phyloP scores from a whole-genome alignment of 2,797 vertebrate species.

The Calcarius lapponicus region DNA sequence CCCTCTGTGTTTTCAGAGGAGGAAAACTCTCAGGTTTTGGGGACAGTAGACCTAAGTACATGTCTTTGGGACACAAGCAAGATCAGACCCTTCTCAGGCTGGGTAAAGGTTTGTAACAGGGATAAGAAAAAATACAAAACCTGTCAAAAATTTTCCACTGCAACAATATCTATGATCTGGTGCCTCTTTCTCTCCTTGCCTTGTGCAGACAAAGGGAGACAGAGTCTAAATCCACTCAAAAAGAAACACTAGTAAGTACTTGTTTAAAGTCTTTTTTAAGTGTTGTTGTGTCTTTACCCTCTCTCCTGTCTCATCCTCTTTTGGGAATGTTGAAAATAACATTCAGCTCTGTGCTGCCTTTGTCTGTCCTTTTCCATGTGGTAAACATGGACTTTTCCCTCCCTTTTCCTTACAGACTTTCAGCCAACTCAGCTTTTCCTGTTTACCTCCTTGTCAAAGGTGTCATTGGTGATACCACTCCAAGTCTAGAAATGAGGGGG shows the following conservation, averaged over 20 bases:
- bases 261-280: slow-evolving; percentile 68
- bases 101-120: neutral
- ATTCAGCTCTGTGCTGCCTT: slow-evolving; percentile 57
- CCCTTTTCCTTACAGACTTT: slow-evolving; percentile 33
- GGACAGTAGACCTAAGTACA: neutral
- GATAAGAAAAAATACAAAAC: neutral
- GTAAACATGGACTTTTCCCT: slow-evolving; percentile 70
- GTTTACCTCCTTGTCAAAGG: slow-evolving; percentile 52
- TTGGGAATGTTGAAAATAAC: slow-evolving; percentile 74
- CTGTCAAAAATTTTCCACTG: neutral
- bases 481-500: slow-evolving; percentile 37
- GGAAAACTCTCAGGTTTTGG: neutral
- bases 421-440: slow-evolving; percentile 69
- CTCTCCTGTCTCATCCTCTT: slow-evolving; percentile 64
- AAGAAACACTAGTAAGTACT: slow-evolving; percentile 40
- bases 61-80: neutral
- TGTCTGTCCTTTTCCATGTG: slow-evolving; percentile 67
- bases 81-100: neutral
- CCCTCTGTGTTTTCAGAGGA: neutral
- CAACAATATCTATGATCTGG: neutral
- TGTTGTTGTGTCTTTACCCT: slow-evolving; percentile 53
- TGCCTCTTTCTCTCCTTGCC: neutral
- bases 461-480: neutral
- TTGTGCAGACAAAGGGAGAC: neutral
- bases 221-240: slow-evolving; percentile 15